Evolutionary conservation across 2,888 invertebrate species (phyloP).

Genomic region (Xestia xanthographa): DNA sequence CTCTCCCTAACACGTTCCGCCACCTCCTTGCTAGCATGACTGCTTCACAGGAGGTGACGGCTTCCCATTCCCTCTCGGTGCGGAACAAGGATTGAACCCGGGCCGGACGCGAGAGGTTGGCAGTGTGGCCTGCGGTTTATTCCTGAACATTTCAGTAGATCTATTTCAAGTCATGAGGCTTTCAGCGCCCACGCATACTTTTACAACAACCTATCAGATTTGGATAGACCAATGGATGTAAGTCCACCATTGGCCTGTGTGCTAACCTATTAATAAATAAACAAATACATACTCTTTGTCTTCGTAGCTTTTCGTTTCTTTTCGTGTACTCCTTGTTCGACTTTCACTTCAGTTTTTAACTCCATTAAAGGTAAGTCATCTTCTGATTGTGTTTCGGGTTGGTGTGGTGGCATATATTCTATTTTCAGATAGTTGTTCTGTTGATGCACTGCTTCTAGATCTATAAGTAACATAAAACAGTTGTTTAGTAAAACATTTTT

Average conservation of each 20-base stretch:
- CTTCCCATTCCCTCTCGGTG: no score
- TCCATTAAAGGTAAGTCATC: neutral
- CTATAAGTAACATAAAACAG: neutral
- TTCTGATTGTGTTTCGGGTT: neutral
- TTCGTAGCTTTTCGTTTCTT: neutral
- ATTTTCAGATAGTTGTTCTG: neutral
- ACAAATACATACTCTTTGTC: neutral
- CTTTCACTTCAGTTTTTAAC: neutral
- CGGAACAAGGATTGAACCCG: no score
- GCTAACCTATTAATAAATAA: neutral
- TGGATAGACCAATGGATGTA: neutral
- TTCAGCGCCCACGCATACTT: neutral
- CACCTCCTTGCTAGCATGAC: no score
- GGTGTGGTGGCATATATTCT: neutral
- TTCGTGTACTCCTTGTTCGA: neutral
- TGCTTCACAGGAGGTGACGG: no score
- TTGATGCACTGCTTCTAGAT: neutral
- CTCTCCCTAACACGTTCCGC: no score
- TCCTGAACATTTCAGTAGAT: neutral
- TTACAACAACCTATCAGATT: neutral
- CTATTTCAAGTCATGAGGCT: neutral
- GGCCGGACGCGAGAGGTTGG: no score
- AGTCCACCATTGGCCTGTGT: neutral
- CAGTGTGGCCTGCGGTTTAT: no score
- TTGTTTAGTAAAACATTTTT: neutral